Evolutionary conservation across 2,797 vertebrate genomes (phyloP).

Genomic region (Netta rufina): DNA sequence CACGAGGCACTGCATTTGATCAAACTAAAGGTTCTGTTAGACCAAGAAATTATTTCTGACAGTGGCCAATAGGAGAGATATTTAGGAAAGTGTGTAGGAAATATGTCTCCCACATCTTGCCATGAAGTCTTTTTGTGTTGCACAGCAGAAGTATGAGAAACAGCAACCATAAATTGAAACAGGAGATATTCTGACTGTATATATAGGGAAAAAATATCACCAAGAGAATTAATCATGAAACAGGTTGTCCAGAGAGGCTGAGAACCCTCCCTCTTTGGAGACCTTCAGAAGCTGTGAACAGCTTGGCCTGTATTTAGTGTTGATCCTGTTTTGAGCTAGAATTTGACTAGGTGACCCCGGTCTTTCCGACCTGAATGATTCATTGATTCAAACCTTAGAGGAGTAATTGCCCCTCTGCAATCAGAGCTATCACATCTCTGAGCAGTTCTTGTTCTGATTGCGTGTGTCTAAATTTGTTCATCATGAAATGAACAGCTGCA

Average conservation of each 20-base stretch:
- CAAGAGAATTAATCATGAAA: neutral
- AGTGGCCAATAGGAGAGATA: neutral
- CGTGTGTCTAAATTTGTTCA: conserved; percentile 6
- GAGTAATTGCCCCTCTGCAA: conserved; percentile 20
- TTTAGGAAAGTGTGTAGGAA: neutral
- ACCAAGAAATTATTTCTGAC: neutral
- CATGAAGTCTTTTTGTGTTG: neutral
- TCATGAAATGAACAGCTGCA: conserved; percentile 11
- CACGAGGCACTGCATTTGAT: neutral
- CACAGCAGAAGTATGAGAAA: neutral
- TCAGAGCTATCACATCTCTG: neutral
- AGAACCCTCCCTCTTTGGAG: neutral
- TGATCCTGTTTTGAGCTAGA: neutral
- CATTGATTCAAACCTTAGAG: neutral
- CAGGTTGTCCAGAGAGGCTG: neutral
- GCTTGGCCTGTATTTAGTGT: neutral
- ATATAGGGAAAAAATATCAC: neutral
- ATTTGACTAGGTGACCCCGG: neutral
- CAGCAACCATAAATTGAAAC: neutral
- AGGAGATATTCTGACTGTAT: neutral
- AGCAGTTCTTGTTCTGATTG: conserved; percentile 23
- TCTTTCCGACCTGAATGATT: neutral
- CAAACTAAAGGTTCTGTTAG: neutral
- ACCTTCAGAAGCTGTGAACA: neutral
- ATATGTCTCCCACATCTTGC: neutral